Base-by-base conservation (phyloP, 2,113 vertebrate genomes). In the Dasyornis broadbenti region DNA sequence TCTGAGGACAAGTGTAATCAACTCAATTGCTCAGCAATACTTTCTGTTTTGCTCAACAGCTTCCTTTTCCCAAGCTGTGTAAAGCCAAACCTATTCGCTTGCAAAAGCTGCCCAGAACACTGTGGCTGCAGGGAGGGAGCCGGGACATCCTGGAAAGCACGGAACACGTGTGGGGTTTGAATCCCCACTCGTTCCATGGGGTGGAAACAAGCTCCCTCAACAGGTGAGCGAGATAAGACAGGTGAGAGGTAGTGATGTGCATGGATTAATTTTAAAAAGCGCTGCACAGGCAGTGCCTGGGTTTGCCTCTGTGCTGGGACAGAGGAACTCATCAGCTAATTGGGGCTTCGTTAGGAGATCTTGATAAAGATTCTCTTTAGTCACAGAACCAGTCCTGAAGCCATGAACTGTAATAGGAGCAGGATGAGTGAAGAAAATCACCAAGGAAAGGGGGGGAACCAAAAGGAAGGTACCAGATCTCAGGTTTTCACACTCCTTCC, bases 211-310 rank as follows among this genome's bases (percentile, higher is more conserved):
- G 35, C 1, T 76, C 1, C 69, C 50, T n/a, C n/a, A n/a, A n/a
- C n/a, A n/a, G n/a, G n/a, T n/a, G n/a, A n/a, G n/a, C n/a, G n/a
- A n/a, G n/a, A n/a, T n/a, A n/a, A n/a, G n/a, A n/a, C 39, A 76
- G 86, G 87, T 88, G 89, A 83, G 54, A 9, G 52, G 26, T 33
- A 86, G 39, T 31, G 73, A 82, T 68, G 57, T 45, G 70, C 60
- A 59, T 45, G 18, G 26, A 28, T 82, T 80, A 54, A 94, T 94
- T 96, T 96, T 82, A 59, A 91, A 81, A 95, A 96, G 65, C 64
- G 59, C 69, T 59, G 91, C 76, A 31, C 1, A 13, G 77, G 82
- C 6, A 26, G 9, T 19, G 39, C 75, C 40, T 26, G 3, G 13
- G 26, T 68, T 96, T 92, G 70, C 23, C 33, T 72, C 76, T n/a